phyloP scores from a whole-genome alignment of 2,888 invertebrate species.

The Chymomyza caudatula region DNA sequence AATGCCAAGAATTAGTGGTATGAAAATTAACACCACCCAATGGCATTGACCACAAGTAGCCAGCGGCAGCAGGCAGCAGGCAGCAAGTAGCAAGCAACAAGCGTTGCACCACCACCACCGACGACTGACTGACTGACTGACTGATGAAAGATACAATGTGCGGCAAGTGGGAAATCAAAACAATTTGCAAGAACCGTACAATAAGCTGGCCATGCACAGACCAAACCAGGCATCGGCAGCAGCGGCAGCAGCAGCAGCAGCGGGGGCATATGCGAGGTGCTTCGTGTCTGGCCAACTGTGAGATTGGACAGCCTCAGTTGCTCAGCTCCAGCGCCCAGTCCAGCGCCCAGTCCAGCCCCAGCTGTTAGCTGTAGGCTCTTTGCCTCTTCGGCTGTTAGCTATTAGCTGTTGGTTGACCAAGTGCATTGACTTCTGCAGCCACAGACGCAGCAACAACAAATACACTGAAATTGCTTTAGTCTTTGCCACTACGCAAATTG shows the following conservation, averaged over 20 bases:
- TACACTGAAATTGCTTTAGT: constrained; percentile 41
- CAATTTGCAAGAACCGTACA: constrained; percentile 7
- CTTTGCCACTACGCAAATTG: constrained; percentile 7
- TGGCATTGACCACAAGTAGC: constrained; percentile 63
- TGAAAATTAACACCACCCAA: constrained; percentile 69
- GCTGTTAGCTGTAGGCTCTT: not conserved
- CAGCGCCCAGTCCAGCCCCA: not conserved
- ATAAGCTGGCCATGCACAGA: not conserved
- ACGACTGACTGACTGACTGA: not conserved
- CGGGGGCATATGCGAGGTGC: not conserved
- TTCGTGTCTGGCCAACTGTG: constrained; percentile 28
- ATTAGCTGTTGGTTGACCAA: constrained; percentile 8
- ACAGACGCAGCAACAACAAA: constrained; percentile 46
- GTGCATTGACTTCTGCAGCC: constrained; percentile 8
- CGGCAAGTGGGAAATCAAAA: constrained; percentile 9
- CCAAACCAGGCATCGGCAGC: not conserved
- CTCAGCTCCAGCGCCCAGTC: not conserved
- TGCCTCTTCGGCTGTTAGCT: constrained; percentile 24
- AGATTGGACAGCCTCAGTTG: not conserved
- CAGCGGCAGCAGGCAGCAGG: not conserved
- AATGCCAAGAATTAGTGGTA: constrained; percentile 69
- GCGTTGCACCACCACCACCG: not conserved
- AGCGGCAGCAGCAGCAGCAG: not conserved
- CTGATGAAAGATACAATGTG: not conserved
- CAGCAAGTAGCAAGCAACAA: not conserved